Conservation (phyloP, 2,888 invertebrate species). For the Eulithis testata region DNA sequence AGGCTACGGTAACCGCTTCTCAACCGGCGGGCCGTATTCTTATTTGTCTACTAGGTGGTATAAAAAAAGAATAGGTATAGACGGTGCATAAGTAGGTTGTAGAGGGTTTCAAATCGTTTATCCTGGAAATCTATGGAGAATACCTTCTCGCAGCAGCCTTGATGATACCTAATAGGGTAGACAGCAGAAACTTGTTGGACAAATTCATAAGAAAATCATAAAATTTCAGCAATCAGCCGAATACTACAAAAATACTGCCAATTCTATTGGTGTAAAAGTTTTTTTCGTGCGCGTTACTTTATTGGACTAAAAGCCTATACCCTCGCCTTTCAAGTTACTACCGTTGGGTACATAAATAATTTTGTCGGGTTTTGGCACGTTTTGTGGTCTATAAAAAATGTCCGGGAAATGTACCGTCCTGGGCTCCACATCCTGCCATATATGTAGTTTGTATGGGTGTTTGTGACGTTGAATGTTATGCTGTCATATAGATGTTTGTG, state of each 20-base stretch:
- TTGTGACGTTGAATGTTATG: neutral
- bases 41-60: no score
- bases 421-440: constrained; percentile 8
- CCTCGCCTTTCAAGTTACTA: constrained; percentile 32
- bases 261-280: constrained; percentile 24
- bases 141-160: no score
- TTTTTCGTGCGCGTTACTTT: constrained; percentile 22
- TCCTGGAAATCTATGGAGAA: no score
- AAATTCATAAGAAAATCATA: neutral
- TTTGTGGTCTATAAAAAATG: constrained; percentile 44
- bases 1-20: no score
- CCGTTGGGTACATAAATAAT: constrained; percentile 39
- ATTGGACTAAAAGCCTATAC: constrained; percentile 33
- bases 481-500: no score
- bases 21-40: no score
- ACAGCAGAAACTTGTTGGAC: no score
- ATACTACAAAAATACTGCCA: constrained; percentile 20
- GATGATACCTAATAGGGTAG: no score
- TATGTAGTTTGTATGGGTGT: constrained; percentile 6
- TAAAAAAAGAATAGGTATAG: no score
- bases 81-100: no score
- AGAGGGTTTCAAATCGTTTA: no score
- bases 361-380: constrained; percentile 36
- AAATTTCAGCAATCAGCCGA: constrained; percentile 7
- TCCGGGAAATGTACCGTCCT: constrained; percentile 27